Base-by-base conservation (phyloP, 2,888 invertebrate genomes). In the Falcaria lacertinaria region DNA sequence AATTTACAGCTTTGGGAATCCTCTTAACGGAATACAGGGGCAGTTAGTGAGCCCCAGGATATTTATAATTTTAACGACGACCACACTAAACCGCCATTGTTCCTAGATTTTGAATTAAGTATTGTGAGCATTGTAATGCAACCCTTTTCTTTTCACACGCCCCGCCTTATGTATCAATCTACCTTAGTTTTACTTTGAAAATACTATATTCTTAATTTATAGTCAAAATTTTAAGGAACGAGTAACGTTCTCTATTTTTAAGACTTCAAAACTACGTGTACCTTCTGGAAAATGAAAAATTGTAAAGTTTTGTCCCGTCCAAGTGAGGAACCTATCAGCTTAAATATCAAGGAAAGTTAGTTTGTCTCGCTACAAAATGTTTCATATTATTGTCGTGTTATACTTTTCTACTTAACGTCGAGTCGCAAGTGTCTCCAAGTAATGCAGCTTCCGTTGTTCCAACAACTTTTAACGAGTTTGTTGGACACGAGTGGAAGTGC, bases 381-480 rank as follows among this genome's bases (percentile, higher is more conserved):
- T 70, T 76, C 72, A 74, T 80, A 78, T 79, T 78, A 80, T 80
- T 80, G 80, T 75, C 80, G 74, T 74, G 80, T 80, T 81, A 84
- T 76, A 83, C 75, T 87, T 83, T 79, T 76, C 74, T 83, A 82
- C 84, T 87, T 87, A 85, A 75, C 82, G 83, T 79, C 79, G 64
- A 75, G 76, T 76, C 71, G 78, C 85, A 80, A 84, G 85, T 85
- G 84, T 86, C 84, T 81, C 67, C 68, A 72, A 80, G 80, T 79
- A 75, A 65, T 64, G 63, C 65, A 71, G 76, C 76, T 79, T 76
- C 75, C 78, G 85, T 84, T 86, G 86, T 85, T 82, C 81, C 77
- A 57, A 76, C 70, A 87, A 88, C 79, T 88, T 88, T 88, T 88
- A 88, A 88, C 88, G 88, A 88, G 88, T 88, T 88, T 86, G 87